These are phyloP conservation scores for Antheraea assamensis DNA, from an alignment of 2,888 invertebrate species.

Conservation along the genomic window DNA sequence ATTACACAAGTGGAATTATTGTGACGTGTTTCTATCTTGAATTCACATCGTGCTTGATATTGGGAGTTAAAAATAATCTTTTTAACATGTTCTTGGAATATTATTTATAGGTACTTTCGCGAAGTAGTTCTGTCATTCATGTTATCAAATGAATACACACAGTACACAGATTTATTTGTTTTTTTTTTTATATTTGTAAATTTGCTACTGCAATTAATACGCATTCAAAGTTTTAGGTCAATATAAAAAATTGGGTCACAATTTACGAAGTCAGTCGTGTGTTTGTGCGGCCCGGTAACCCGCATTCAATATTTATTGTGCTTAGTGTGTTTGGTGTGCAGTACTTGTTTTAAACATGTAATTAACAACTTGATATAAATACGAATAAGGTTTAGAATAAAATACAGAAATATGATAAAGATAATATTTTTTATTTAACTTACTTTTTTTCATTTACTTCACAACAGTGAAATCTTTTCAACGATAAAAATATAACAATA, in stretches of 20 bases:
- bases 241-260: background rate
- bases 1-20: constrained; percentile 14
- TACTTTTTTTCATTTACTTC: constrained; percentile 68
- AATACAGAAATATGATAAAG: constrained; percentile 69
- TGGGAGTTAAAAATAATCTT: constrained; percentile 11
- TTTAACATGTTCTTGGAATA: constrained; percentile 1
- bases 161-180: background rate
- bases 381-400: constrained; percentile 46
- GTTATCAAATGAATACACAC: constrained; percentile 1
- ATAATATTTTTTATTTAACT: constrained; percentile 74
- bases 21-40: constrained; percentile 3
- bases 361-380: background rate
- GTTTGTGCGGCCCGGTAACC: background rate
- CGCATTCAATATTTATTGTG: background rate
- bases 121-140: background rate
- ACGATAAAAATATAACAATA: constrained; percentile 79
- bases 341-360: background rate
- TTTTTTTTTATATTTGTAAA: background rate
- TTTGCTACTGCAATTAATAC: background rate
- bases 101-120: constrained; percentile 1
- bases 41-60: background rate
- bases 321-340: background rate
- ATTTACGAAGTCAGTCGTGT: background rate
- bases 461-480: constrained; percentile 75
- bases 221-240: background rate